Evolutionary conservation across 2,797 vertebrate genomes (phyloP).

Genomic region (Novumbra hubbsi): DNA sequence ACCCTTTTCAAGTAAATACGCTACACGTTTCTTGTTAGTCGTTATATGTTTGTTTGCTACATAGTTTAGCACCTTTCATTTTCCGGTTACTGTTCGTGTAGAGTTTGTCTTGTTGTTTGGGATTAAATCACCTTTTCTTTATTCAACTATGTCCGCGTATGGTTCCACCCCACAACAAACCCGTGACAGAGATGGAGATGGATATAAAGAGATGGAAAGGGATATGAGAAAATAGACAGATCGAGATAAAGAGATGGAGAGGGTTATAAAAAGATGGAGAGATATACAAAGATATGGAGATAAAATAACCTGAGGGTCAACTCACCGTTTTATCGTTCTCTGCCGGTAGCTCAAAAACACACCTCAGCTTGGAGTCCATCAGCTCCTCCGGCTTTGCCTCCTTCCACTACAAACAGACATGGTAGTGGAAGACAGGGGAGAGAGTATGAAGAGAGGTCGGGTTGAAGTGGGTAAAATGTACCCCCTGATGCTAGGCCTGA

Average conservation of each 20-base stretch:
- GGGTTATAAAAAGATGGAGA: no score
- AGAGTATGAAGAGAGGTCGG: neutral
- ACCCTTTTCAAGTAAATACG: no score
- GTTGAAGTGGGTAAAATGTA: neutral
- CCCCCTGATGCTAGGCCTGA: neutral
- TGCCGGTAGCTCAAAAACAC: slow-evolving; percentile 93
- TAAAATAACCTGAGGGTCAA: neutral
- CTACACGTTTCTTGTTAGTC: no score
- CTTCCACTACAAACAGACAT: slow-evolving; percentile 84
- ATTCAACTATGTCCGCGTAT: no score
- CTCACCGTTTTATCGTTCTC: slow-evolving; percentile 96
- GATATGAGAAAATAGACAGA: no score
- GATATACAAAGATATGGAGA: neutral
- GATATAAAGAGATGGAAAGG: no score
- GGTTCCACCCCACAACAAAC: no score
- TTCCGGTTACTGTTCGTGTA: no score
- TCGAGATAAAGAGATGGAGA: neutral
- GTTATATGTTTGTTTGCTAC: no score
- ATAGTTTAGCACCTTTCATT: no score
- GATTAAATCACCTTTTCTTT: no score
- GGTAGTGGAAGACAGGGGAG: slow-evolving; percentile 1
- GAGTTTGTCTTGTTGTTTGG: no score
- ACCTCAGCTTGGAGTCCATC: slow-evolving; percentile 99
- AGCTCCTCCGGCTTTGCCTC: slow-evolving; percentile 97
- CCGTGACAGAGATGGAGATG: neutral